A percentile compares a stretch with the other conserved stretches of the same genome.
Conservation (phyloP, 2,888 invertebrate species). For the Orchestes rusci region DNA sequence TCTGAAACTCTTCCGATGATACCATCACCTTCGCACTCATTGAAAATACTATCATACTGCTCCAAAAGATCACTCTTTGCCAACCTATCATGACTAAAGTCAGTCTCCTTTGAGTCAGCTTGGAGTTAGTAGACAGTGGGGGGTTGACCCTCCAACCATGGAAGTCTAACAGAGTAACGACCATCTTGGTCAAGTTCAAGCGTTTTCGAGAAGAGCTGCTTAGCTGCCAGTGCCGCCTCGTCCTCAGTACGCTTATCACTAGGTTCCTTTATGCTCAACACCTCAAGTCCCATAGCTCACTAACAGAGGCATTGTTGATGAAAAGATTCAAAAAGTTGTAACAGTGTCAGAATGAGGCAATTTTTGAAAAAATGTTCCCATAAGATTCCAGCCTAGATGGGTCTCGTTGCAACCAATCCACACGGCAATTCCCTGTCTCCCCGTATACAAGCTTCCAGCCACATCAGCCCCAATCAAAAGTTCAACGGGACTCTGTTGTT, state of each 20-base stretch:
- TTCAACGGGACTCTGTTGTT: conserved; percentile 4
- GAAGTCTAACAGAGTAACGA: neutral
- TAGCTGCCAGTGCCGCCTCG: conserved; percentile 4
- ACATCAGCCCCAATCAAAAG: conserved; percentile 12
- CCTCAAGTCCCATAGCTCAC: conserved; percentile 30
- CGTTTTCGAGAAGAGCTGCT: neutral
- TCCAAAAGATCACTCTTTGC: too few species aligned
- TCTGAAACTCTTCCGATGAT: too few species aligned
- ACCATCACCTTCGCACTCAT: too few species aligned
- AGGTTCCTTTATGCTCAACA: too few species aligned
- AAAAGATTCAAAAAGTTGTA: too few species aligned
- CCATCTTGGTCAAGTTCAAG: neutral
- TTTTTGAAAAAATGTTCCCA: conserved; percentile 8
- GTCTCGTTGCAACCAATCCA: conserved; percentile 21
- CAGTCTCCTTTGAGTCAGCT: conserved; percentile 6
- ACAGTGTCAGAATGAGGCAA: neutral
- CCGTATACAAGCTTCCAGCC: too few species aligned
- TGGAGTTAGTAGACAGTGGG: conserved; percentile 6
- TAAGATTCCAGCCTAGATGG: conserved; percentile 16
- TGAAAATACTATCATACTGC: too few species aligned
- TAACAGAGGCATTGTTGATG: too few species aligned
- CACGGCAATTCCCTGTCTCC: conserved; percentile 15
- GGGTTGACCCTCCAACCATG: conserved; percentile 10
- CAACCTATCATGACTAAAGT: neutral
- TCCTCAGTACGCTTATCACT: conserved; percentile 5